Evolutionary conservation across 2,797 vertebrate genomes (phyloP), one percentile per base, ranked within the genome.

Genomic region (Pagetopsis macropterus): DNA sequence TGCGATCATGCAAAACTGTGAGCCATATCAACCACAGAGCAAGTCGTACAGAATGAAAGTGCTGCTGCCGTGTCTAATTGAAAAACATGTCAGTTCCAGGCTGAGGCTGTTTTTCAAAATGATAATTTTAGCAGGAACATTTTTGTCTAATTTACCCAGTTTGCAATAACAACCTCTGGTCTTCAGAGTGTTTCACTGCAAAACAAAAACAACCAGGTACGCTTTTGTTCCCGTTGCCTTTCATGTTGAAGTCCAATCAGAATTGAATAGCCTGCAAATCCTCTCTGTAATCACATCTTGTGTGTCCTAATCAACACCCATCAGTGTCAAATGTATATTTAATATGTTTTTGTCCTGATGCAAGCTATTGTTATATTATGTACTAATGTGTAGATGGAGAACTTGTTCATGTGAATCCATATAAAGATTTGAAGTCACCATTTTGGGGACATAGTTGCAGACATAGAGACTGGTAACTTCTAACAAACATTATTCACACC

Each of bases 71-170:
- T 57, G 60, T 79, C 69, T 78, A 75, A 89, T 76, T 84, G 62
- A 73, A 86, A 82, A 78, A 79, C 70, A 52, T 75, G 67, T 81
- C 81, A 19, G 19, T 83, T 69, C 2, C 2, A 75, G 79, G 60
- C 70, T 57, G 62, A 33, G 43, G 15, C 40, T 61, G 45, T 16
- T 83, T 45, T 77, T 83, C 51, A 55, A 57, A 67, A 60, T 81
- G 76, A 76, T 69, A 87, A 84, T 85, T 72, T 72, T 66, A 73
- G 16, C 52, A 61, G 65, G 59, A 65, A 27, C 49, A 72, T 54
- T 76, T 84, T 71, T 56, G 59, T 65, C 50, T 70, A n/a, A 27
- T 58, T 61, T 16, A 3, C 17, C 10, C 16, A 55, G 44, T 72
- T 76, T 74, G 58, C 57, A 75, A 72, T 7, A 83, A 79, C 65